Base-by-base conservation (phyloP, 1,140 invertebrate genomes). In the Sinonovacula constricta region DNA sequence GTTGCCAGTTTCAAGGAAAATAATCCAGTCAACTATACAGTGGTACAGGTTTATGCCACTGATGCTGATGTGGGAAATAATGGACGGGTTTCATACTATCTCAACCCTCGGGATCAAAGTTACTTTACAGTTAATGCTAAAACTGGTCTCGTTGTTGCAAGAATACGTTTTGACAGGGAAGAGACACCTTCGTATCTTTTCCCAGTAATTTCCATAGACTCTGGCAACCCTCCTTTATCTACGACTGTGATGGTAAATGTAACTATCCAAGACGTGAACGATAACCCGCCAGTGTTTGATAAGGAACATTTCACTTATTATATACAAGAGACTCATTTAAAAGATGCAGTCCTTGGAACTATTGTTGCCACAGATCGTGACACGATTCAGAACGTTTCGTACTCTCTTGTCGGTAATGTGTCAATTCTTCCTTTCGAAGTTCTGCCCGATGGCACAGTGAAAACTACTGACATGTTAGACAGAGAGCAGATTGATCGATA, bases 11-110 rank as follows among this genome's bases (percentile, higher is more conserved):
- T 98, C 12, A 93, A 95, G 0, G 97, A 99, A 93, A 96, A 79
- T 53, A 81, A 81, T 34, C 18, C 62, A 1, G 28, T 65, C 24
- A 63, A 67, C 18, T 59, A 72, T 22, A 59, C 59, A 18, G 28
- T 72, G 18, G 63, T 87, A 10, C 93, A 97, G 96, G 95, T 98
- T 60, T 95, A 95, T 67, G 97, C 98, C 0, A 96, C 94, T 28
- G 97, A 99, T 92, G 95, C 95, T 0, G 97, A 99, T 92, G 97
- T 96, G 85, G 97, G 97, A 18, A 95, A 97, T 12, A 99, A 98
- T 90, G 95, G 97, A 0, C 94, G 97, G 91, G 95, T 99, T 28
- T 97, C 96, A 91, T 99, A 99, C 92, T 97, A 96, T 0, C 94
- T 14, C 28, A 77, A 80, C 28, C 68, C 82, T 24, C 59, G 70